phyloP scores from a whole-genome alignment of 2,797 vertebrate species.

The Sebastes taczanowskii region DNA sequence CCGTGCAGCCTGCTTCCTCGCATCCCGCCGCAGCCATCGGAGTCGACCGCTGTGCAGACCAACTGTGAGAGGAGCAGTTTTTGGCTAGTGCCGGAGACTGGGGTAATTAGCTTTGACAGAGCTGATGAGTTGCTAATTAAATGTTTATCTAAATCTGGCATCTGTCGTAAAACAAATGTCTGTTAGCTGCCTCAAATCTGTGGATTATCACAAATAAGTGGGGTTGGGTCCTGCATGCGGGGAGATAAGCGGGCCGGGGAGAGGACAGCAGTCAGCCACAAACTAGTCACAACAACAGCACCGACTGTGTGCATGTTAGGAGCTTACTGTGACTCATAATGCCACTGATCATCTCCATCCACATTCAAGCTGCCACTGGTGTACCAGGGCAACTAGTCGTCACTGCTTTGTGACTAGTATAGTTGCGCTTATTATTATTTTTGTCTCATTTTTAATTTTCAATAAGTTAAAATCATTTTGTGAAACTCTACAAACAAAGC shows the following conservation, averaged over 20 bases:
- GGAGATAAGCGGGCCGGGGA: constrained; percentile 50
- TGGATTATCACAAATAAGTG: constrained; percentile 72
- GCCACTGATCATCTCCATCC: constrained; percentile 43
- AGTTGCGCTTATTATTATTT: neutral
- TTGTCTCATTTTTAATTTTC: neutral
- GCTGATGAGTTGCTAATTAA: constrained; percentile 80
- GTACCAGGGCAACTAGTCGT: neutral
- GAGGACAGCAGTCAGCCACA: constrained; percentile 36
- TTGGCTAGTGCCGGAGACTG: constrained; percentile 55
- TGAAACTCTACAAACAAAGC: neutral
- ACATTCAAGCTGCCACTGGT: constrained; percentile 21
- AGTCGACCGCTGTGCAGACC: constrained; percentile 49
- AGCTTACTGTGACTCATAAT: constrained; percentile 45
- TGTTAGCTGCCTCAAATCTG: constrained; percentile 72
- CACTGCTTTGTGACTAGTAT: neutral
- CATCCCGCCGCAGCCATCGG: constrained; percentile 27
- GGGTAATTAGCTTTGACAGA: constrained; percentile 77
- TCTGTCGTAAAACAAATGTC: constrained; percentile 78
- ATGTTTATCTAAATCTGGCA: constrained; percentile 81
- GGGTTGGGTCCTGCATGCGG: constrained; percentile 51
- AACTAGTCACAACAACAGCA: constrained; percentile 39
- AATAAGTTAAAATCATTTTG: neutral
- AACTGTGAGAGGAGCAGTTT: constrained; percentile 49
- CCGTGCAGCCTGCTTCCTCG: no score
- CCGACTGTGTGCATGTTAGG: constrained; percentile 27